These are phyloP conservation scores for Panagrolaimus sp. DNA, from an alignment of 1,140 invertebrate species.

Conservation along the genomic window DNA sequence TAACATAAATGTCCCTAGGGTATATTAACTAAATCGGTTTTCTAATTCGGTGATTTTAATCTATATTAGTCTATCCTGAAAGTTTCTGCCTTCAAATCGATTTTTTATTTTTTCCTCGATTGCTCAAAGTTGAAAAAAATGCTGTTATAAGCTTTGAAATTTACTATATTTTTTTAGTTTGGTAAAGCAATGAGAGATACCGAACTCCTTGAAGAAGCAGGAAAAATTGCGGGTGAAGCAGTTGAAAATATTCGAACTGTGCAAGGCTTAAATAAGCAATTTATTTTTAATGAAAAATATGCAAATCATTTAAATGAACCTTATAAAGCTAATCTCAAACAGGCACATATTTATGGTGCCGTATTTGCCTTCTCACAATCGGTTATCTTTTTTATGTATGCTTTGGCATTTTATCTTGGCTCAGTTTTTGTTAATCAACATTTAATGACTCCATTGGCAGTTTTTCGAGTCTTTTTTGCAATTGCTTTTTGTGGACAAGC, in stretches of 20 bases:
- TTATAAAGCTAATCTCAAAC: slow-evolving; percentile 50
- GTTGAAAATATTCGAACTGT: slow-evolving; percentile 59
- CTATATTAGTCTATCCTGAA: too few species aligned
- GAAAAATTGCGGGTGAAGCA: slow-evolving; percentile 61
- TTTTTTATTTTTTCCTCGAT: too few species aligned
- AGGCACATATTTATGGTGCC: slow-evolving; percentile 54
- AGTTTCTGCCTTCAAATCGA: too few species aligned
- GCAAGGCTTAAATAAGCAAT: slow-evolving; percentile 53
- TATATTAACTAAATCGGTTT: too few species aligned
- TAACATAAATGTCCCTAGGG: too few species aligned
- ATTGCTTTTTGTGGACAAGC: slow-evolving; percentile 59
- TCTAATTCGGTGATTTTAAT: too few species aligned
- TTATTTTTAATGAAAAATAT: slow-evolving; percentile 56
- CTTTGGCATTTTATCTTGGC: slow-evolving; percentile 63
- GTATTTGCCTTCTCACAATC: slow-evolving; percentile 61
- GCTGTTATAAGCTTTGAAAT: too few species aligned
- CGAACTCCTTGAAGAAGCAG: slow-evolving; percentile 63
- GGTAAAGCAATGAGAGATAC: slow-evolving; percentile 63
- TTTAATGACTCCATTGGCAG: slow-evolving; percentile 60
- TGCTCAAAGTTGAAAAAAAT: too few species aligned
- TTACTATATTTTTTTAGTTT: slow-evolving; percentile 39
- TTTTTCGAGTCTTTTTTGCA: slow-evolving; percentile 60
- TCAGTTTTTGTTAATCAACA: slow-evolving; percentile 60
- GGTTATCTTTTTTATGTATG: slow-evolving; percentile 64
- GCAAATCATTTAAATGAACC: slow-evolving; percentile 44